Evolutionary conservation across 2,888 invertebrate species (phyloP), one percentile per base, ranked within the genome.

Genomic region (Reticulitermes lucifugus): DNA sequence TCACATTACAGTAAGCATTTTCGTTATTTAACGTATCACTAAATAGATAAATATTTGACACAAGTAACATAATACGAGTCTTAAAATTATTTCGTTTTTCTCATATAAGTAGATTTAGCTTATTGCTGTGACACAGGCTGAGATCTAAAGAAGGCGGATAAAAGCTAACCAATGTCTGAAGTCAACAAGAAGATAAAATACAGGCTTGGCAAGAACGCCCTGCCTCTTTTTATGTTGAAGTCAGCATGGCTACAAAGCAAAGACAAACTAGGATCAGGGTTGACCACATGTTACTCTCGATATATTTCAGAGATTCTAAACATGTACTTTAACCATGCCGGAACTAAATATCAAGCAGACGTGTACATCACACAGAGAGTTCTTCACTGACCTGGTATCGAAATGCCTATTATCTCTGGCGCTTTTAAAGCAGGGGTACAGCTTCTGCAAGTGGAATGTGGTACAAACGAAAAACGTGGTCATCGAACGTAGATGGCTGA

Each of bases 91-190:
- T 25, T 65, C 3, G n/a, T 25, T 25, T 25, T 65, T 6, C 65
- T n/a, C 4, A 55, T 18, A 4, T n/a, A 65, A 3, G 25, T 65
- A 65, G n/a, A 65, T 65, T 6, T 6, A 65, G 65, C 65, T 25
- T 65, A 65, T 14, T n/a, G 25, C n/a, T 65, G 65, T 7, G n/a
- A n/a, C 65, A n/a, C 65, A n/a, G 9, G 25, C 65, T 6, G 65
- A 65, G 65, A 25, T 25, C 65, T 65, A 65, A n/a, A 25, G 65
- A 25, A 65, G 65, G 25, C 25, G 65, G n/a, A 65, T 65, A 65
- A 65, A 65, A 65, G 65, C 65, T 65, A 65, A 65, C 65, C 65
- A 65, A 25, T 65, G 65, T 65, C 65, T 65, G n/a, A 65, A 65
- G 65, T 65, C 65, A 65, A 65, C 65, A 65, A 25, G 65, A 6